Conservation (phyloP, 2,797 vertebrate species). For the Coregonus suidteri region DNA sequence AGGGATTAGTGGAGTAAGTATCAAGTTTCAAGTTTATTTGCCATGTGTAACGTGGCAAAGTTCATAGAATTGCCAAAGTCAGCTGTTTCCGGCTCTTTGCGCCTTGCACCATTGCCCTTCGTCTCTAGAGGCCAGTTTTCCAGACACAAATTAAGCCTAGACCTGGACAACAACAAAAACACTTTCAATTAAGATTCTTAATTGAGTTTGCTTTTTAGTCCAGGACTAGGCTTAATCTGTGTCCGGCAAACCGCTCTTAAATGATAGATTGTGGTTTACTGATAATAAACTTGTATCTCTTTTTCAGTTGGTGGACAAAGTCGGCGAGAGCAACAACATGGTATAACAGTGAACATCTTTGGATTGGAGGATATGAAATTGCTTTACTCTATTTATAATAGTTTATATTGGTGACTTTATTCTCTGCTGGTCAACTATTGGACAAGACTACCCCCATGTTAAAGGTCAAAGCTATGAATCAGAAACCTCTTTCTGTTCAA, state of each 20-base stretch:
- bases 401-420: conserved; percentile 53
- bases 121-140: neutral
- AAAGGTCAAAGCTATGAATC: conserved; percentile 48
- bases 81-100: neutral
- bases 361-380: conserved; percentile 31
- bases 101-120: neutral
- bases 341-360: conserved; percentile 81
- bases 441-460: conserved; percentile 40
- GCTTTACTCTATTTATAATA: conserved; percentile 77
- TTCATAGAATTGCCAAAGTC: neutral
- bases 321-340: conserved; percentile 96
- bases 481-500: conserved; percentile 36
- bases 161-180: conserved; percentile 18
- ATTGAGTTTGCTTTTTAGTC: neutral
- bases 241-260: neutral
- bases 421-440: conserved; percentile 42
- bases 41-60: neutral
- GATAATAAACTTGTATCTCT: conserved; percentile 27
- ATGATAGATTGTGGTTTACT: neutral
- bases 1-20: conserved; percentile 92
- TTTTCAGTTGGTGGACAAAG: conserved; percentile 92
- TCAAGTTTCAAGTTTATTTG: neutral
- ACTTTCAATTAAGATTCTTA: neutral
- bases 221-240: neutral
- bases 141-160: neutral